A percentile compares a stretch with the other conserved stretches of the same genome.
Conservation (phyloP, 2,797 vertebrate species). For the Kryptopterus vitreolus region DNA sequence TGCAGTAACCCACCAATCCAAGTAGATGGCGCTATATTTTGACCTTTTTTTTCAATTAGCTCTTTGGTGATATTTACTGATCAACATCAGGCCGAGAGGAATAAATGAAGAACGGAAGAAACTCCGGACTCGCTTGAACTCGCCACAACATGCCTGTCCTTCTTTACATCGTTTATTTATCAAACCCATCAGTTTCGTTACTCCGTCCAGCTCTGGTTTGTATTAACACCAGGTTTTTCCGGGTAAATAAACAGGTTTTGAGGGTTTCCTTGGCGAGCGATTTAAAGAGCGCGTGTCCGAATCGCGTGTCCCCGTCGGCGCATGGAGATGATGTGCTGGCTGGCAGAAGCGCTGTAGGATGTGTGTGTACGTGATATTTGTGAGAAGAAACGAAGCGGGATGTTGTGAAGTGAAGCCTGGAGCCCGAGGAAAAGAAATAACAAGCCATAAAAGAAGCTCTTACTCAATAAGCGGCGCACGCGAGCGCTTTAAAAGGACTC, state of each 20-base stretch:
- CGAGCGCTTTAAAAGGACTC: constrained; percentile 4
- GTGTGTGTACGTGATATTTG: neutral
- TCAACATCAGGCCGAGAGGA: no score
- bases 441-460: constrained; percentile 16
- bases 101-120: no score
- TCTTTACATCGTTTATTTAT: no score
- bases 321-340: neutral
- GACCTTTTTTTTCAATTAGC: no score
- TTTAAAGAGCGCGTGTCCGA: neutral
- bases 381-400: neutral
- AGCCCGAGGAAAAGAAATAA: constrained; percentile 18
- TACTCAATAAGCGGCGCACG: neutral
- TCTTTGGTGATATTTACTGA: no score
- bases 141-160: no score
- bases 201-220: constrained; percentile 8
- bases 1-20: no score
- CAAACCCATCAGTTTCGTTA: constrained; percentile 16
- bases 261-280: constrained; percentile 33
- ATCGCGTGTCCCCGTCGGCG: constrained; percentile 24
- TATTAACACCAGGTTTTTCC: constrained; percentile 8
- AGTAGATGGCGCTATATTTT: no score
- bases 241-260: constrained; percentile 18
- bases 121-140: no score
- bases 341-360: neutral
- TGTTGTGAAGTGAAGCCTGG: constrained; percentile 9